Conservation (phyloP, 2,113 vertebrate species). For the Piaya cayana region DNA sequence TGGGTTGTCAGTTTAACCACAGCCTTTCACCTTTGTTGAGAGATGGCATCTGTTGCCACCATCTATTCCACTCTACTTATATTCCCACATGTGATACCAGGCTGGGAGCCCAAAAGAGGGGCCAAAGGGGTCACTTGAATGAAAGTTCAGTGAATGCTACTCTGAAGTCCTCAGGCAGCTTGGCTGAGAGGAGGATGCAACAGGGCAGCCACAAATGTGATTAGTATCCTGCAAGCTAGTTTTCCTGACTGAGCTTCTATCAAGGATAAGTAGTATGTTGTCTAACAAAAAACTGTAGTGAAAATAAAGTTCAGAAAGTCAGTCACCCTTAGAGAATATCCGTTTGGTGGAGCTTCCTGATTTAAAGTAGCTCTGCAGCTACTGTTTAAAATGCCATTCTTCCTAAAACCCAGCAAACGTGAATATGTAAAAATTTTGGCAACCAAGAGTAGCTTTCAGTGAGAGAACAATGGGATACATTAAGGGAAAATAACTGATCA, state of each 20-base stretch:
- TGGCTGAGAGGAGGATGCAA: not conserved
- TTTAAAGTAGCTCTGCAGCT: not conserved
- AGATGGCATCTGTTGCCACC: slow-evolving; percentile 21
- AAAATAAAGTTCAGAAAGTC: not conserved
- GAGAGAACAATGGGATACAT: not conserved
- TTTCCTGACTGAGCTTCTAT: not conserved
- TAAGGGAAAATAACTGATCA: not conserved
- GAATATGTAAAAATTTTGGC: not conserved
- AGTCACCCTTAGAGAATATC: not conserved
- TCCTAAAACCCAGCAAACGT: not conserved
- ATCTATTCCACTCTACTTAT: slow-evolving; percentile 10
- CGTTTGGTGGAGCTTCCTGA: not conserved
- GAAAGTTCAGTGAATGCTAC: not conserved
- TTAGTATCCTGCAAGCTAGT: not conserved
- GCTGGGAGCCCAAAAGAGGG: not conserved
- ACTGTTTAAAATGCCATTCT: not conserved
- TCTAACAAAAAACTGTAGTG: not conserved
- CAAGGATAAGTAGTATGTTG: not conserved
- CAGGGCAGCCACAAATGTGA: not conserved
- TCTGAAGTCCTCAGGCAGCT: not conserved
- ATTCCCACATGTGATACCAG: not conserved
- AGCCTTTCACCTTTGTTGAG: not conserved
- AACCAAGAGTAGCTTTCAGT: not conserved
- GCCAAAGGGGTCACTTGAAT: not conserved
- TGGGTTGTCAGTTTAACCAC: not conserved